phyloP scores from a whole-genome alignment of 2,888 invertebrate species.

The Vanessa cardui region DNA sequence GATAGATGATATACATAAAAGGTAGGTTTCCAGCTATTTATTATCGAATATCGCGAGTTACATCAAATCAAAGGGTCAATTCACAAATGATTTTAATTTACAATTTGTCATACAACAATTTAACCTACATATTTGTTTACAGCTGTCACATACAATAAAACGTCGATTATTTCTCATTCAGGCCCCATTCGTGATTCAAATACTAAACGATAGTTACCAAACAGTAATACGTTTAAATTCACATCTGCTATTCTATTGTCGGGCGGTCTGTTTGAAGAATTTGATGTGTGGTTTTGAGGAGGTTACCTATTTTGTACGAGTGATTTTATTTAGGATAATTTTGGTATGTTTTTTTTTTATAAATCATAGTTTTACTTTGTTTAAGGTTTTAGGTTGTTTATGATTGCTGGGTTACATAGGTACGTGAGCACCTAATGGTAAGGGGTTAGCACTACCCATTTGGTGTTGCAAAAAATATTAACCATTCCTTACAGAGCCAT shows the following conservation, averaged over 20 bases:
- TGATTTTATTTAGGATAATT: no score
- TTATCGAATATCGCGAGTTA: background rate
- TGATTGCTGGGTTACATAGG: no score
- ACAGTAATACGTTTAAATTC: slow-evolving; percentile 33
- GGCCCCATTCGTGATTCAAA: slow-evolving; percentile 4
- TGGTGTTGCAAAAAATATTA: no score
- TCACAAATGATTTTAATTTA: slow-evolving; percentile 8
- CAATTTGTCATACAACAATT: slow-evolving; percentile 14
- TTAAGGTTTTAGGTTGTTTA: no score
- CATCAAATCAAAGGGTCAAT: slow-evolving; percentile 7
- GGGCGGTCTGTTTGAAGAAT: slow-evolving; percentile 34
- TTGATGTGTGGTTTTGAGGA: background rate
- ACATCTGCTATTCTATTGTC: slow-evolving; percentile 23
- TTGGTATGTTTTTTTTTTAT: no score
- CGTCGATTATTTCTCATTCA: slow-evolving; percentile 35
- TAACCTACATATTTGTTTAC: slow-evolving; percentile 32
- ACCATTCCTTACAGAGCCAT: no score
- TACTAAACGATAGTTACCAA: slow-evolving; percentile 25
- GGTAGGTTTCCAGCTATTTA: no score
- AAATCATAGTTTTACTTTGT: no score
- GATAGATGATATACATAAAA: no score
- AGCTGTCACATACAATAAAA: slow-evolving; percentile 35
- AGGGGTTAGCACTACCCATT: no score
- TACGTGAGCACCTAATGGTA: no score
- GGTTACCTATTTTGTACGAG: no score